A percentile compares a stretch with the other conserved stretches of the same genome.
These are phyloP conservation scores for Pangasius larnaudii DNA, from an alignment of 2,797 vertebrate genomes.

Conservation along the genomic window DNA sequence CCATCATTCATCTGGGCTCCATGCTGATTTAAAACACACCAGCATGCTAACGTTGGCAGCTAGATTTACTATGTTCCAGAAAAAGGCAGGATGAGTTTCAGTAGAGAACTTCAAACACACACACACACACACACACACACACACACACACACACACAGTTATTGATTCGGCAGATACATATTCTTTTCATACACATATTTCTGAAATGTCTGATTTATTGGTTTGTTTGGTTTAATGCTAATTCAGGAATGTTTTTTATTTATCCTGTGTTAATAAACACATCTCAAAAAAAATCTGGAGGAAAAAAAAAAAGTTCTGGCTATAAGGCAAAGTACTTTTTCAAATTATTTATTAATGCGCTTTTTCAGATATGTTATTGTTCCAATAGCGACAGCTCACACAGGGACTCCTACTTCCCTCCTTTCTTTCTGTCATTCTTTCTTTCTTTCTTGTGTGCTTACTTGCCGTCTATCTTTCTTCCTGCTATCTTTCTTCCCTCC, in stretches of 20 bases:
- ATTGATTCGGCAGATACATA: no score
- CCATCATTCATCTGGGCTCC: background rate
- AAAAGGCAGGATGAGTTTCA: background rate
- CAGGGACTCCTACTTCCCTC: background rate
- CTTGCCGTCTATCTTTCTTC: background rate
- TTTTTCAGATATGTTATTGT: no score
- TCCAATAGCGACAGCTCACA: no score
- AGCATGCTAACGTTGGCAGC: background rate
- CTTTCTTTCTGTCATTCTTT: background rate
- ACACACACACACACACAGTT: background rate
- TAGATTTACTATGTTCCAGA: background rate
- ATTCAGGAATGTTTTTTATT: no score
- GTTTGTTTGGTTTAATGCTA: no score
- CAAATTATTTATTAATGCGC: no score
- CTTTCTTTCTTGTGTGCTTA: background rate
- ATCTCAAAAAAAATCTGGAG: no score
- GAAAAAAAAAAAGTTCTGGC: no score
- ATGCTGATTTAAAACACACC: background rate
- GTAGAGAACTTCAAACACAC: background rate
- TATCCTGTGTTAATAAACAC: no score
- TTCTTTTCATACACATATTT: no score
- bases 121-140: background rate
- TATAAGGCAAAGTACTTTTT: no score
- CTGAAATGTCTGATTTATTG: no score
- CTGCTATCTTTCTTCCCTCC: background rate